Conservation (phyloP, 2,113 vertebrate species). For the Todiramphus chloris region DNA sequence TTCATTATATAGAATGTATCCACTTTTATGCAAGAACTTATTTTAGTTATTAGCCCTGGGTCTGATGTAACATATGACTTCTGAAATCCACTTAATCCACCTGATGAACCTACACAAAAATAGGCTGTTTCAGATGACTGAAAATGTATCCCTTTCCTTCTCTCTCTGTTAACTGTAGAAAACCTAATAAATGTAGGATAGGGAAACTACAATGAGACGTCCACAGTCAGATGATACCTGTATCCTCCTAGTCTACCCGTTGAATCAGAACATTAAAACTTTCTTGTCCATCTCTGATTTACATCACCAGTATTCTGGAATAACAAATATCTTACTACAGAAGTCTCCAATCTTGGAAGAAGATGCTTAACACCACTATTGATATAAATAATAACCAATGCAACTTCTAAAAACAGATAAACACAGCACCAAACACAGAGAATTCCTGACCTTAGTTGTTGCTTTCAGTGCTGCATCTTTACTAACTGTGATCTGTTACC, state of each 20-base stretch:
- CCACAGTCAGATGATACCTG: accelerated
- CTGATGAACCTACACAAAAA: neutral
- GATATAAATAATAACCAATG: neutral
- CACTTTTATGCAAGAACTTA: neutral
- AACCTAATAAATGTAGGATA: neutral
- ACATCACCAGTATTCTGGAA: neutral
- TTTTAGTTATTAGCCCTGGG: neutral
- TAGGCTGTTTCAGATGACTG: neutral
- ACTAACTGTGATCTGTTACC: neutral
- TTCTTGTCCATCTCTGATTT: neutral
- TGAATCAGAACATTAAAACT: neutral
- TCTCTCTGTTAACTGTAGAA: neutral
- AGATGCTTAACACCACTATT: neutral
- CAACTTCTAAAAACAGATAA: neutral
- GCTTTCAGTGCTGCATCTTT: neutral
- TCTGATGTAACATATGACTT: neutral
- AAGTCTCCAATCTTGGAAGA: neutral
- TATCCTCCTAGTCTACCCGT: neutral
- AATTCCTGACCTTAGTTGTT: neutral
- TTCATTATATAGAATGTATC: neutral
- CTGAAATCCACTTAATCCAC: neutral
- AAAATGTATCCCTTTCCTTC: neutral
- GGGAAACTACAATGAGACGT: neutral
- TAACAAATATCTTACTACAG: neutral
- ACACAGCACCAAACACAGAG: neutral